These are phyloP conservation scores for Siphonodentalium dalli DNA, from an alignment of 2,888 invertebrate species.

Conservation along the genomic window DNA sequence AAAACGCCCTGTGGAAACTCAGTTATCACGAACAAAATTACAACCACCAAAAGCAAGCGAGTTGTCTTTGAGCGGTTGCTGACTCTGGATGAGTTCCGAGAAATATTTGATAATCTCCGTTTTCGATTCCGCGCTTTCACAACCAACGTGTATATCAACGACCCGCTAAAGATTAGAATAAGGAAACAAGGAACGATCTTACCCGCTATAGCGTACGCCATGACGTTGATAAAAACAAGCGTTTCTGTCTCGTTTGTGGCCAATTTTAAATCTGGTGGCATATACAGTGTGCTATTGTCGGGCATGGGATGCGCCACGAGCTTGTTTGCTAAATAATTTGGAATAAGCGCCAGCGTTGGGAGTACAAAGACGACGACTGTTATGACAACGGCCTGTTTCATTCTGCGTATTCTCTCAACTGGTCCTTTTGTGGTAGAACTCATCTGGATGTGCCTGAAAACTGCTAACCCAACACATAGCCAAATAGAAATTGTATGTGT, in stretches of 20 bases:
- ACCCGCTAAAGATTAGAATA: slow-evolving; percentile 73
- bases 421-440: slow-evolving; percentile 44
- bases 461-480: slow-evolving; percentile 87
- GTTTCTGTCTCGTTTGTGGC: slow-evolving; percentile 41
- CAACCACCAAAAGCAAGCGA: slow-evolving; percentile 84
- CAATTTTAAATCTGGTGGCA: slow-evolving; percentile 39
- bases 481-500: slow-evolving; percentile 91
- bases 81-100: slow-evolving; percentile 35
- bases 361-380: slow-evolving; percentile 80
- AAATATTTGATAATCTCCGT: slow-evolving; percentile 38
- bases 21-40: slow-evolving; percentile 85
- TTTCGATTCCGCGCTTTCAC: slow-evolving; percentile 39
- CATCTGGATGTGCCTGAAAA: slow-evolving; percentile 79
- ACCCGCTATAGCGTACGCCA: slow-evolving; percentile 77
- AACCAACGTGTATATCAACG: slow-evolving; percentile 56
- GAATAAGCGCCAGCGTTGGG: slow-evolving; percentile 81
- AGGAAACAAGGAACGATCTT: slow-evolving; percentile 89
- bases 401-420: slow-evolving; percentile 39
- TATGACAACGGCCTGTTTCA: slow-evolving; percentile 38
- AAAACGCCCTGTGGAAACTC: slow-evolving; percentile 84
- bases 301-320: slow-evolving; percentile 65
- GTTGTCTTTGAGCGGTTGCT: slow-evolving; percentile 76
- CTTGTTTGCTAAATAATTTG: slow-evolving; percentile 82
- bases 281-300: slow-evolving; percentile 36
- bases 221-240: slow-evolving; percentile 42